Conservation (phyloP, 2,797 vertebrate genomes). For the Bovichtus diacanthus region DNA sequence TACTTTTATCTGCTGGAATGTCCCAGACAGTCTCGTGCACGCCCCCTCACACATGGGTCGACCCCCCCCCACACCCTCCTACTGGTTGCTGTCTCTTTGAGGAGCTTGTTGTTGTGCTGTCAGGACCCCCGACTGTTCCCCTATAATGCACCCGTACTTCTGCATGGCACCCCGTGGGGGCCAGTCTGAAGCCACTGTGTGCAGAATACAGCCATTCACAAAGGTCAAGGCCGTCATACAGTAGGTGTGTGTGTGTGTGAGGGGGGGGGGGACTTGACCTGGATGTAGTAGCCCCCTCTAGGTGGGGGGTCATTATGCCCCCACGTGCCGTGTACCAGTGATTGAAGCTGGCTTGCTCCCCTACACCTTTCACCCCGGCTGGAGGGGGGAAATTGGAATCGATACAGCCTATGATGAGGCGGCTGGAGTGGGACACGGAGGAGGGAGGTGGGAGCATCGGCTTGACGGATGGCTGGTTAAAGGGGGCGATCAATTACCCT, state of each 20-base stretch:
- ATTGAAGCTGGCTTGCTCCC: slow-evolving; percentile 64
- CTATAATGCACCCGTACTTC: slow-evolving; percentile 65
- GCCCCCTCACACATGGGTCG: slow-evolving; percentile 4
- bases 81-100: slow-evolving; percentile 31
- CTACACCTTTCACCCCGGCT: slow-evolving; percentile 69
- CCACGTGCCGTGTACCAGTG: slow-evolving; percentile 40
- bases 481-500: slow-evolving; percentile 76
- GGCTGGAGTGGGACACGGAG: slow-evolving; percentile 51
- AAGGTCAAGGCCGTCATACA: slow-evolving; percentile 23
- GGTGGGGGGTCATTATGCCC: slow-evolving; percentile 62
- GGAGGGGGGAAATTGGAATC: slow-evolving; percentile 78
- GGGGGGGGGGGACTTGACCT: slow-evolving; percentile 59
- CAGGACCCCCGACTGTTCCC: slow-evolving; percentile 54
- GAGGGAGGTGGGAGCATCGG: not conserved
- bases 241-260: slow-evolving; percentile 29
- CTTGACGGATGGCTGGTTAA: slow-evolving; percentile 79
- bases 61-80: not conserved
- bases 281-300: slow-evolving; percentile 61
- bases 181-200: slow-evolving; percentile 40
- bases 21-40: not conserved
- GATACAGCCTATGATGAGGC: slow-evolving; percentile 79
- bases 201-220: not conserved
- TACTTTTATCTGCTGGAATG: slow-evolving; percentile 54
- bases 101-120: slow-evolving; percentile 52
- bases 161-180: slow-evolving; percentile 29